phyloP scores from a whole-genome alignment of 2,888 invertebrate species.

The Polylopha cassiicola region DNA sequence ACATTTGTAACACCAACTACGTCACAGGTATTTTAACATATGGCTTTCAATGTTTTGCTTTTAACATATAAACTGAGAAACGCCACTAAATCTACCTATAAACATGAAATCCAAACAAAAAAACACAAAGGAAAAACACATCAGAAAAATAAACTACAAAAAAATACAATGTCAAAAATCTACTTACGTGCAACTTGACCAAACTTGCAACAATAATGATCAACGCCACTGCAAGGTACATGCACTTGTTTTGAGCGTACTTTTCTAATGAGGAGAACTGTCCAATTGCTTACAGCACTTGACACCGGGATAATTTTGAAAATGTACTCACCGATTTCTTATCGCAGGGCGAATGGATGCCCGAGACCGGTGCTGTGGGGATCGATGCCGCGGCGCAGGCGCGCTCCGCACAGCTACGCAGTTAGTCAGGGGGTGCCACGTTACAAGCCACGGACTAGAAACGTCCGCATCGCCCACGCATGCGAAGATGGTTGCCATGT shows the following conservation, averaged over 20 bases:
- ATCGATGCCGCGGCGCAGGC: constrained; percentile 59
- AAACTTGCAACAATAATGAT: constrained; percentile 71
- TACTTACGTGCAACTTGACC: constrained; percentile 70
- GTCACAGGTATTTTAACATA: too few relatives aligned
- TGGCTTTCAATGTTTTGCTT: background rate
- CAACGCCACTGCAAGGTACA: constrained; percentile 72
- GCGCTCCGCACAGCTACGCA: constrained; percentile 29
- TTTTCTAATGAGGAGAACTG: constrained; percentile 22
- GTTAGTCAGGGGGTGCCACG: constrained; percentile 8
- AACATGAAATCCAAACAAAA: background rate
- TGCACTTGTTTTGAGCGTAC: constrained; percentile 50
- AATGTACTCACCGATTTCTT: constrained; percentile 60
- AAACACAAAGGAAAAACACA: background rate
- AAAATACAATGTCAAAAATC: constrained; percentile 30
- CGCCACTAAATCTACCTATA: background rate
- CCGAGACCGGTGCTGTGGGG: constrained; percentile 24
- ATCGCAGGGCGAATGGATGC: constrained; percentile 53
- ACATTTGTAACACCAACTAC: too few relatives aligned
- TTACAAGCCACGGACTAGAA: too few relatives aligned
- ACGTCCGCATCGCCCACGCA: too few relatives aligned
- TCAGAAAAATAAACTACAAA: constrained; percentile 7
- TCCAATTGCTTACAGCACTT: constrained; percentile 25
- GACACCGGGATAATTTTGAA: constrained; percentile 39
- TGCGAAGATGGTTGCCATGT: too few relatives aligned
- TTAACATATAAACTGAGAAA: too few relatives aligned